Conservation (phyloP, 1,140 invertebrate species). For the Arion vulgaris region DNA sequence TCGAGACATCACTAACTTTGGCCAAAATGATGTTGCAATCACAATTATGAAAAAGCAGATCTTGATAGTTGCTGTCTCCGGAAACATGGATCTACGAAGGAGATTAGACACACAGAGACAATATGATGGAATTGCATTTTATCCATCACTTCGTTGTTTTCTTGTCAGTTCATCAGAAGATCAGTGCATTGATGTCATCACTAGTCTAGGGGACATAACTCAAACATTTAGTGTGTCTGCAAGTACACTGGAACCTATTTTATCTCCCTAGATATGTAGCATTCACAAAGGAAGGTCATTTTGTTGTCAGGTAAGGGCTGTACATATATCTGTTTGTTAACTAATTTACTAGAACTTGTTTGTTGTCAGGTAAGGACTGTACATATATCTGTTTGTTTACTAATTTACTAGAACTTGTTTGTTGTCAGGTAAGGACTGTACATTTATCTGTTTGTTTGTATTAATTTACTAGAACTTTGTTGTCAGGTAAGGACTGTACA, state of each 20-base stretch:
- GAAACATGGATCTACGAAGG: constrained; percentile 53
- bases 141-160: constrained; percentile 41
- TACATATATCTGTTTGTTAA: no score
- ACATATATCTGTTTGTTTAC: no score
- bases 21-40: constrained; percentile 60
- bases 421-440: no score
- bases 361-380: not conserved
- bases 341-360: no score
- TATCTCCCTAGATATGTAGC: constrained; percentile 55
- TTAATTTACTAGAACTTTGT: no score
- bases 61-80: constrained; percentile 48
- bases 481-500: no score
- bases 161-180: constrained; percentile 56
- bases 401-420: no score
- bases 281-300: constrained; percentile 52
- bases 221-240: constrained; percentile 46
- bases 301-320: constrained; percentile 50
- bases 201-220: constrained; percentile 53
- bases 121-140: constrained; percentile 61
- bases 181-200: constrained; percentile 55
- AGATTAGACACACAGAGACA: constrained; percentile 58
- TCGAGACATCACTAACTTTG: constrained; percentile 60
- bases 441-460: no score
- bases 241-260: constrained; percentile 45
- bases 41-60: constrained; percentile 60